Evolutionary conservation across 1,140 invertebrate species (phyloP).

Genomic region (Holcopasites calliopsidis): DNA sequence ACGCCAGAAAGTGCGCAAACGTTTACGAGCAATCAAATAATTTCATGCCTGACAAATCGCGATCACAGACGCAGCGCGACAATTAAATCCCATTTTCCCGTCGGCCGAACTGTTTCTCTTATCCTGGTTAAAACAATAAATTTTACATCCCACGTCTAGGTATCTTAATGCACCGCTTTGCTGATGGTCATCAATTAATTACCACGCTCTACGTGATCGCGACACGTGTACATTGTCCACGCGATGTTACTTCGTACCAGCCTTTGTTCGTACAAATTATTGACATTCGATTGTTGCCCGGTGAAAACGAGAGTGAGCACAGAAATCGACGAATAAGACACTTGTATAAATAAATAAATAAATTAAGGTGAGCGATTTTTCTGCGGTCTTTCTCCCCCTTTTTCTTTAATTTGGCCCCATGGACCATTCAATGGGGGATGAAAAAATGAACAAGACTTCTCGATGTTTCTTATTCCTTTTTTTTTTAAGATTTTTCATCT

Average conservation of each 20-base stretch:
- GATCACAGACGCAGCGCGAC: conserved; percentile 53
- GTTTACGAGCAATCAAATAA: conserved; percentile 40
- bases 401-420: neutral
- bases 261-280: conserved; percentile 28
- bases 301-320: conserved; percentile 20
- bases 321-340: conserved; percentile 42
- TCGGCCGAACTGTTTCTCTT: neutral
- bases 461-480: conserved; percentile 9
- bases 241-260: conserved; percentile 26
- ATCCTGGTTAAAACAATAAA: neutral
- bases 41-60: conserved; percentile 43
- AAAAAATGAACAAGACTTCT: conserved; percentile 26
- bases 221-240: neutral
- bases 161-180: no score
- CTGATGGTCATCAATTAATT: conserved; percentile 28
- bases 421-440: conserved; percentile 1
- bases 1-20: conserved; percentile 46
- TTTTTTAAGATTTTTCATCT: neutral
- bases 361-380: conserved; percentile 33
- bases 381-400: neutral
- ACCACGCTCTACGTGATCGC: conserved; percentile 25
- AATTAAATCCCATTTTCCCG: conserved; percentile 18
- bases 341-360: conserved; percentile 49
- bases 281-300: conserved; percentile 5
- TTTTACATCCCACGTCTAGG: no score